Conservation (phyloP, 2,113 vertebrate genomes). For the Phainopepla nitens region DNA sequence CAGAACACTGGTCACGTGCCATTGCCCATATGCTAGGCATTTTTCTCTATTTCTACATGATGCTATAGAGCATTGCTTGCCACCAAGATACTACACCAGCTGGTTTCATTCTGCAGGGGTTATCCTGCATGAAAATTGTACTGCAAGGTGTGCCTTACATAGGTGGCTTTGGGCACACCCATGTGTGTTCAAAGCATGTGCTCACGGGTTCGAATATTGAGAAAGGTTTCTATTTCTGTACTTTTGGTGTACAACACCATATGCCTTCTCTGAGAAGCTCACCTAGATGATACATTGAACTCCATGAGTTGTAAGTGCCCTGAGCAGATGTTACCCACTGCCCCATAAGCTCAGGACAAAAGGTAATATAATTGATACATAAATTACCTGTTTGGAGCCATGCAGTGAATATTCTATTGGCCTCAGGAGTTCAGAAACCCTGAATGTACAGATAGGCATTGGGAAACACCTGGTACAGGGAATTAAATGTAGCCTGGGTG, state of each 20-base stretch:
- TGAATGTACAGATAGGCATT: neutral
- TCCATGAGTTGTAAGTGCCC: neutral
- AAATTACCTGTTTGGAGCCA: neutral
- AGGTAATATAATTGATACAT: neutral
- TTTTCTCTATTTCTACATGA: neutral
- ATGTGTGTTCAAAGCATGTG: neutral
- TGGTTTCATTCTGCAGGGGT: neutral
- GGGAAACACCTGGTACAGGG: neutral
- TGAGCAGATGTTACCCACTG: neutral
- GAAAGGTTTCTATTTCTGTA: neutral
- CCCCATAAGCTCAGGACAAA: neutral
- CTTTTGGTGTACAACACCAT: accelerated
- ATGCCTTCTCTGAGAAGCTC: neutral
- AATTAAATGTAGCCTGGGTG: neutral
- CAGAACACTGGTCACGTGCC: neutral
- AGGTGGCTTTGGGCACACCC: neutral
- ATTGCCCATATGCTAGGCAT: neutral
- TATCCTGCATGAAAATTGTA: neutral
- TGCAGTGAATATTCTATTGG: neutral
- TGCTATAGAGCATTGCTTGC: neutral
- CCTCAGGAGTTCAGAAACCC: neutral
- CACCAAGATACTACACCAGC: neutral
- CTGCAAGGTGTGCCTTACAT: neutral
- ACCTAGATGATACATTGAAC: neutral
- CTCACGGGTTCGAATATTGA: neutral